These are phyloP conservation scores for Campoletis sonorensis DNA, from an alignment of 1,140 invertebrate species.

Conservation along the genomic window DNA sequence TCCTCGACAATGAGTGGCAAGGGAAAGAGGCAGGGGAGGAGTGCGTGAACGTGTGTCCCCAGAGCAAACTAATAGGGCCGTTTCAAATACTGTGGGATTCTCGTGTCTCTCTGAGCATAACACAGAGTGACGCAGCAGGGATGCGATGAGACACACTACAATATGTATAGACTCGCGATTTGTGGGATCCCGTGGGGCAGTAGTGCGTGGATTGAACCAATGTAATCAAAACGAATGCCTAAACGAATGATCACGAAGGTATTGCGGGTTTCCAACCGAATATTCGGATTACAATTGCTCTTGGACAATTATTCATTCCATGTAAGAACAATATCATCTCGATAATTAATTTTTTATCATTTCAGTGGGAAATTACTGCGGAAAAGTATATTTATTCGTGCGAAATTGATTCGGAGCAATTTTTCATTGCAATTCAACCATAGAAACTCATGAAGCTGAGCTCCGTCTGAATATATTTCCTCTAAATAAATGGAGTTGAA, in stretches of 20 bases:
- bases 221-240: neutral
- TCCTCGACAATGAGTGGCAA: conserved; percentile 11
- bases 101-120: conserved; percentile 28
- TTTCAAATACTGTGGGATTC: conserved; percentile 10
- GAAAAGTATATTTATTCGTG: too few species aligned
- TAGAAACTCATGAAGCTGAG: too few species aligned
- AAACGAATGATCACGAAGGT: neutral
- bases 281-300: neutral
- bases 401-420: too few species aligned
- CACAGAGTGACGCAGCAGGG: neutral
- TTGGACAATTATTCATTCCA: too few species aligned
- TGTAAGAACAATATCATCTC: too few species aligned
- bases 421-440: too few species aligned
- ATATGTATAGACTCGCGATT: conserved; percentile 7
- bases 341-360: too few species aligned
- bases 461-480: too few species aligned
- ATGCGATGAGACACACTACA: conserved; percentile 6
- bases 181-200: neutral
- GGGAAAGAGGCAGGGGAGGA: neutral
- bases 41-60: conserved; percentile 31
- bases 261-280: neutral
- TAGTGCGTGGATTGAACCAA: neutral
- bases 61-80: conserved; percentile 34
- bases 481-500: too few species aligned
- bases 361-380: too few species aligned